Conservation (phyloP, 2,113 vertebrate genomes). For the Sapayoa aenigma region DNA sequence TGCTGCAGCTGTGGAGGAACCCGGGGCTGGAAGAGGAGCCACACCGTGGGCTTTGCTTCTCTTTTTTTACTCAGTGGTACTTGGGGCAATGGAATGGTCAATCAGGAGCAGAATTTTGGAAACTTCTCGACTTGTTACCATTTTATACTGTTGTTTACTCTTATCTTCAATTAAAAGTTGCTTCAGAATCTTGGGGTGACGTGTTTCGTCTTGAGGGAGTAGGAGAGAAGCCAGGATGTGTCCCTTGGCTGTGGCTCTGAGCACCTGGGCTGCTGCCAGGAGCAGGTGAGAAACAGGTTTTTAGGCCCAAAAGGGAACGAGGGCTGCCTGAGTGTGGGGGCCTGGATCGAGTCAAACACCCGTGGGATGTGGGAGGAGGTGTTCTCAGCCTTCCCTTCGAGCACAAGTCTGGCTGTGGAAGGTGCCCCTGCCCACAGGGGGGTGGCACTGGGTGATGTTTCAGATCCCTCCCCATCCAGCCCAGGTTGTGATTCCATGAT, state of each 20-base stretch:
- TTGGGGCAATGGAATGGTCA: slow-evolving; percentile 24
- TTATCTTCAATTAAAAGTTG: slow-evolving; percentile 76
- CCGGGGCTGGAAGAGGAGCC: neutral
- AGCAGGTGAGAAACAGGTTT: neutral
- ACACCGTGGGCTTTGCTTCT: neutral
- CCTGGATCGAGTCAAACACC: too few species aligned
- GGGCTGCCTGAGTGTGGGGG: too few species aligned
- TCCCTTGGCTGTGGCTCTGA: neutral
- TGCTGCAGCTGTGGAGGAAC: neutral
- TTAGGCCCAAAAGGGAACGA: accelerated
- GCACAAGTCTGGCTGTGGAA: too few species aligned
- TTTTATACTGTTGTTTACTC: slow-evolving; percentile 83
- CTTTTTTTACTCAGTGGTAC: slow-evolving; percentile 69
- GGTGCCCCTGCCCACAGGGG: too few species aligned
- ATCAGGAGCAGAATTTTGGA: slow-evolving; percentile 36
- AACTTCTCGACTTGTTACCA: slow-evolving; percentile 62
- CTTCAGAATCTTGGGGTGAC: slow-evolving; percentile 8
- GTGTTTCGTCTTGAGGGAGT: neutral
- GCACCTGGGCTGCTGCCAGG: neutral
- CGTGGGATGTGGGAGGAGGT: too few species aligned
- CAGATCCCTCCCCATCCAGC: neutral
- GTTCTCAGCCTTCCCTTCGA: too few species aligned
- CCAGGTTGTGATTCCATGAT: neutral
- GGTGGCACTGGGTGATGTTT: neutral
- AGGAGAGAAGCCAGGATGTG: accelerated